Percentiles rank a stretch among this genome's conserved stretches.
phyloP scores from a whole-genome alignment of 2,113 vertebrate species.

The Mormoops blainvillei region DNA sequence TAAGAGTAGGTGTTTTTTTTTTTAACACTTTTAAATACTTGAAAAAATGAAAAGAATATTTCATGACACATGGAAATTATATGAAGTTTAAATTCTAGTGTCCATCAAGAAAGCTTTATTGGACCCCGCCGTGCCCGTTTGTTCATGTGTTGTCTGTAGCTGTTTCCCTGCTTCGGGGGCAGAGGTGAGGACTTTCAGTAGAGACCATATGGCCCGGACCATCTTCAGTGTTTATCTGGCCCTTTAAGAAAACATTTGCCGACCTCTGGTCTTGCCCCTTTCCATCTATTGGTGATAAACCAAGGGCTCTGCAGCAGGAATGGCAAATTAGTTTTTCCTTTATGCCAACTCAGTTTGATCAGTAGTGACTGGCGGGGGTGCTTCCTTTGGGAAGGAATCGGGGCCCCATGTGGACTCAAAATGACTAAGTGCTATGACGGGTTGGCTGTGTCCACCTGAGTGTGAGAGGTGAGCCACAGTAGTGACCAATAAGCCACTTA shows the following conservation, averaged over 20 bases:
- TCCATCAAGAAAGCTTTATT: rapidly evolving
- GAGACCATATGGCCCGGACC: background rate
- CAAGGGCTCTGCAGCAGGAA: background rate
- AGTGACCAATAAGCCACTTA: background rate
- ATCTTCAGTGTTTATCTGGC: background rate
- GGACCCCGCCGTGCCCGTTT: too few species aligned
- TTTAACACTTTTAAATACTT: background rate
- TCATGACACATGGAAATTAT: background rate
- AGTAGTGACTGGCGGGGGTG: background rate
- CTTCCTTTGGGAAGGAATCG: background rate
- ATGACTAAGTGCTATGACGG: background rate
- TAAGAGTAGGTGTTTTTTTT: background rate
- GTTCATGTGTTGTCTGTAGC: too few species aligned
- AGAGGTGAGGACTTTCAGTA: background rate
- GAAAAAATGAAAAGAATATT: background rate
- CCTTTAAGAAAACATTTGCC: background rate
- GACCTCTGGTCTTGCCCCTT: background rate
- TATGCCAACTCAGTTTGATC: background rate
- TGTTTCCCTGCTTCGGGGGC: background rate
- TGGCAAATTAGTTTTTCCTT: background rate
- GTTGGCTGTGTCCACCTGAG: background rate
- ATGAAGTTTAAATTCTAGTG: too few species aligned
- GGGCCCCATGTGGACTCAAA: background rate
- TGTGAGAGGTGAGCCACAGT: background rate
- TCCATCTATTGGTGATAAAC: background rate